phyloP scores from a whole-genome alignment of 2,888 invertebrate species.

The Adelphocoris suturalis region DNA sequence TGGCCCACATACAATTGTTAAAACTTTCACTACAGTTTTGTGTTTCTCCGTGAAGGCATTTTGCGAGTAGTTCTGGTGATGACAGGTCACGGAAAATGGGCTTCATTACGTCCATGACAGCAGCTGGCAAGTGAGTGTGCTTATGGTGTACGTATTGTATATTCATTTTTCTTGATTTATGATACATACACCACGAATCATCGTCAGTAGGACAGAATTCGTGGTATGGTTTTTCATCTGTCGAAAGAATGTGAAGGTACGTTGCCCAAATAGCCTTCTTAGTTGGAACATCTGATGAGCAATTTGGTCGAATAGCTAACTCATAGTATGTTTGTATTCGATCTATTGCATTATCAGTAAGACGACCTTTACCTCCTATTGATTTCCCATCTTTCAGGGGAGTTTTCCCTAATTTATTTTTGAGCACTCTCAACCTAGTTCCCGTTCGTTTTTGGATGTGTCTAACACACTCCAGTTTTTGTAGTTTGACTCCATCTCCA shows the following conservation, averaged over 20 bases:
- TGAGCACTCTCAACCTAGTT: conserved; percentile 25
- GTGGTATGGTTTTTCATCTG: too few species aligned
- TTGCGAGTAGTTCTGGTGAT: conserved; percentile 9
- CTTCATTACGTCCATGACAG: conserved; percentile 13
- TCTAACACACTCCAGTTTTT: conserved; percentile 24
- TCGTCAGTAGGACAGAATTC: too few species aligned
- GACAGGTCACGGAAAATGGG: conserved; percentile 12
- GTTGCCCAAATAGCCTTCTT: neutral
- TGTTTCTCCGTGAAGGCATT: conserved; percentile 40
- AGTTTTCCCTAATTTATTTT: neutral
- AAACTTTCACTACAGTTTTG: too few species aligned
- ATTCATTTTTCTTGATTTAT: neutral
- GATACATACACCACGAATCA: neutral
- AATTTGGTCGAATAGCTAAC: neutral
- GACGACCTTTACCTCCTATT: neutral
- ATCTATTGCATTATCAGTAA: neutral
- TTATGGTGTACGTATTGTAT: neutral
- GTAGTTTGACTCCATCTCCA: neutral
- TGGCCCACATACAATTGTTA: too few species aligned
- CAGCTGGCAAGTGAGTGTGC: conserved; percentile 5
- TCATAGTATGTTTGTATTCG: neutral
- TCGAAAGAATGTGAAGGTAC: too few species aligned
- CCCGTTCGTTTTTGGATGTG: conserved; percentile 46
- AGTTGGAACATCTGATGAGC: neutral
- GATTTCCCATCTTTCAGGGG: too few species aligned